Evolutionary conservation across 1,140 invertebrate genomes (phyloP), one percentile per base, ranked within the genome.

Genomic region (Drosophila ohnishii): DNA sequence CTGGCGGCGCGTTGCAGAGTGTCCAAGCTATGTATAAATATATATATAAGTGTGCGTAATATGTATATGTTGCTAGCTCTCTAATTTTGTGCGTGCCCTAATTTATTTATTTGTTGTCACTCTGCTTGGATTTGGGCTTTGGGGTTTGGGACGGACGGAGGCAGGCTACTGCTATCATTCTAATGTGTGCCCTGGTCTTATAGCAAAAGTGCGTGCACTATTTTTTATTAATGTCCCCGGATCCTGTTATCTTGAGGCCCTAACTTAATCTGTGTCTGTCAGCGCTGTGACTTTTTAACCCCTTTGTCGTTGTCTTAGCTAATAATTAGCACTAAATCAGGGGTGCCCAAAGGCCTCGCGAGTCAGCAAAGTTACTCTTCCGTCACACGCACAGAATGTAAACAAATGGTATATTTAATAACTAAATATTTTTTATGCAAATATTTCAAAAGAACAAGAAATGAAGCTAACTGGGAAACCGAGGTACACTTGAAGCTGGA

Each of bases 61-160:
- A 11, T 25, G 6, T 14, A 6, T 47, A 47, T 22, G 22, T 14
- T 34, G 50, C 16, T 16, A 2, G n/a, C 28, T 34, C n/a, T 58
- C 2, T 13, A 40, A n/a, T 40, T 59, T 34, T 58, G 34, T 19
- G 59, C 22, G 16, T 28, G 59, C n/a, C 30, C 30, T 37, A 34
- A 19, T 61, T 61, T 55, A 47, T 55, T 5, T 25, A 13, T 6
- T 16, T 37, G 44, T 60, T 11, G 3, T 25, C 44, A 25, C 22
- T 47, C 4, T 7, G 19, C 9, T 16, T 7, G 42, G 16, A 6
- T 44, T 45, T 22, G 11, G 19, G 42, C 13, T 47, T 47, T 45
- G 19, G 2, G 19, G 1, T 14, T 45, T 28, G 13, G 44, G 19
- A 19, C 19, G 19, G 19, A 22, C 11, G 45, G 4, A 10, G 8